Percentiles rank a stretch among this genome's conserved stretches.
These are phyloP conservation scores for Myiotriccus ornatus DNA, from an alignment of 2,797 vertebrate species.

Conservation along the genomic window DNA sequence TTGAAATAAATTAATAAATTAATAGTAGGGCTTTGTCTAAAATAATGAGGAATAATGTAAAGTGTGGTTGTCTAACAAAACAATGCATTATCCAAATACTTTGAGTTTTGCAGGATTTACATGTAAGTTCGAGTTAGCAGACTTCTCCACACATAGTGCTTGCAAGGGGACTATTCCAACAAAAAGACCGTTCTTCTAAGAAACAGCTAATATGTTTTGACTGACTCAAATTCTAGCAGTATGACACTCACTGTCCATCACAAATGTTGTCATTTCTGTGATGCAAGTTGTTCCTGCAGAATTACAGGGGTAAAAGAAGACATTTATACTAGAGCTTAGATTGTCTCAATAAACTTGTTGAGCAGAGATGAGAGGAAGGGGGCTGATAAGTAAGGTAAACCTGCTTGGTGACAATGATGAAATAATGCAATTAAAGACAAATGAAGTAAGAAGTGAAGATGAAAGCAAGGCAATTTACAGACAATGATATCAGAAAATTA, in stretches of 20 bases:
- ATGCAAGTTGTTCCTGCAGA: not conserved
- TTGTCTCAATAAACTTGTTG: not conserved
- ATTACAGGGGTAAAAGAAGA: not conserved
- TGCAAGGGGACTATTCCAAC: not conserved
- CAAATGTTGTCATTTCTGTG: not conserved
- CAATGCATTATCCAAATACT: not conserved
- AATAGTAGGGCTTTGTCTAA: constrained; percentile 7
- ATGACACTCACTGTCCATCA: not conserved
- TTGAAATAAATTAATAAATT: constrained; percentile 44
- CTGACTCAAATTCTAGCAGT: not conserved
- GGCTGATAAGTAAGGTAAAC: not conserved
- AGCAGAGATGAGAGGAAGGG: not conserved
- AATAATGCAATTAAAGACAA: not conserved
- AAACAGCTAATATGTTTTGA: not conserved
- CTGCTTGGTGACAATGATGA: not conserved
- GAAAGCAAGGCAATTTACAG: not conserved
- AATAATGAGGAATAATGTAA: not conserved
- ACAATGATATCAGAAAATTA: not conserved
- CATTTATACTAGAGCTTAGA: not conserved
- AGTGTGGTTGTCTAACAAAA: not conserved
- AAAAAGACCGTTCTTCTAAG: not conserved
- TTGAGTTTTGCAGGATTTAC: not conserved
- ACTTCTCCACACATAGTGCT: not conserved
- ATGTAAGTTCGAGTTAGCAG: not conserved
- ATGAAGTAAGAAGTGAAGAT: not conserved